Percentiles rank a stretch among this genome's conserved stretches.
These are phyloP conservation scores for Drosophila longiperda DNA, from an alignment of 2,888 invertebrate species.

Conservation along the genomic window DNA sequence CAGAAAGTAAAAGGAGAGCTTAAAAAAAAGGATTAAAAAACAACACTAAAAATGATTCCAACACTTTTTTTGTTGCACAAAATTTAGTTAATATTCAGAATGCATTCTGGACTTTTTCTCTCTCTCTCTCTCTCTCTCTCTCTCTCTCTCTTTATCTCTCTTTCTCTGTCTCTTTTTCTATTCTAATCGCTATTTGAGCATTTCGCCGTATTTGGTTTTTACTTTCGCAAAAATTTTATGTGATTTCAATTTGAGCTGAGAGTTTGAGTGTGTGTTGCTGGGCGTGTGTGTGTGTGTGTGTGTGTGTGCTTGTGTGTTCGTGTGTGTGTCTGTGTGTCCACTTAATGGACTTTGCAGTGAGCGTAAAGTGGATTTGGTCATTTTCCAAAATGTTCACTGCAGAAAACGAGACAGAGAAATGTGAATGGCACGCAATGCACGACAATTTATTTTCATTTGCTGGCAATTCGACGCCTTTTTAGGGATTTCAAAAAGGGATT, in stretches of 20 bases:
- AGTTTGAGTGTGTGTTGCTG: conserved; percentile 2
- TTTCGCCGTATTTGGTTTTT: conserved; percentile 37
- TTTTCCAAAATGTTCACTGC: conserved; percentile 45
- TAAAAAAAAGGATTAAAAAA: not conserved
- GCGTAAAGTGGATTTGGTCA: conserved; percentile 75
- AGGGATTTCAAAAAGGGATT: conserved; percentile 66
- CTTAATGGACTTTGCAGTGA: conserved; percentile 64
- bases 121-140: not conserved
- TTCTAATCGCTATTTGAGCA: conserved; percentile 24
- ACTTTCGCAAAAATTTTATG: conserved; percentile 36
- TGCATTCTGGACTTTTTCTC: too few species aligned
- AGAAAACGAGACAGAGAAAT: not conserved
- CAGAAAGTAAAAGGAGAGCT: not conserved
- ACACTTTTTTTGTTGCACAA: not conserved
- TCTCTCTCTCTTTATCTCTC: not conserved
- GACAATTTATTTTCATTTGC: conserved; percentile 62
- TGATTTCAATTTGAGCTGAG: conserved; percentile 44
- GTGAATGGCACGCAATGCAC: conserved; percentile 34
- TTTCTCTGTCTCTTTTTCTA: not conserved
- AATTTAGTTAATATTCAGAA: not conserved
- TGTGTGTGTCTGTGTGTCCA: conserved; percentile 11
- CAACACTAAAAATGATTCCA: not conserved
- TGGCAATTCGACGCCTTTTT: conserved; percentile 49
- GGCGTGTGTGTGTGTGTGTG: not conserved
- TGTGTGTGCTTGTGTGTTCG: not conserved